These are phyloP conservation scores for Rousettus leschenaultii DNA, from an alignment of 2,113 vertebrate genomes.

Conservation along the genomic window DNA sequence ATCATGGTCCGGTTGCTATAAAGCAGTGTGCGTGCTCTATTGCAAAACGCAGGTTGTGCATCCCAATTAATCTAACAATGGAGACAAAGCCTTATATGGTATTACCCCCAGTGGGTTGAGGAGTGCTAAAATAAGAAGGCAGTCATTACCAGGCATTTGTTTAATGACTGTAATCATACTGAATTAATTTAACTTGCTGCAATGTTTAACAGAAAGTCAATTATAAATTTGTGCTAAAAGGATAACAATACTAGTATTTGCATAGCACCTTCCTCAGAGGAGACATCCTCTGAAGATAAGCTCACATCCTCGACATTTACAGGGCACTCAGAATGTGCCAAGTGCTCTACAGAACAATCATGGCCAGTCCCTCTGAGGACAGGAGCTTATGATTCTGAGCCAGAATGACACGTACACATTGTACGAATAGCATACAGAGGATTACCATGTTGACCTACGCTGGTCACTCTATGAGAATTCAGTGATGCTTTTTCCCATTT, in stretches of 20 bases:
- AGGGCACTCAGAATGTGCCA: not conserved
- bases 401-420: accelerated
- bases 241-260: constrained; percentile 33
- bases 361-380: not conserved
- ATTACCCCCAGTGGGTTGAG: constrained; percentile 43
- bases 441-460: accelerated
- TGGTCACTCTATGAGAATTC: not conserved
- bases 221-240: constrained; percentile 46
- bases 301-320: not conserved
- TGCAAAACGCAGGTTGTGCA: not conserved
- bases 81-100: not conserved
- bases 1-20: not conserved
- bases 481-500: not conserved
- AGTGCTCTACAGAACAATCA: not conserved
- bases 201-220: constrained; percentile 47
- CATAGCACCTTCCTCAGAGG: not conserved
- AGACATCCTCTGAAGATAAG: not conserved
- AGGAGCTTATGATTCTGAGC: not conserved
- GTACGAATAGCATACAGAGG: accelerated
- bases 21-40: not conserved
- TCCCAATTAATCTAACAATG: constrained; percentile 27
- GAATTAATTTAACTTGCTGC: constrained; percentile 68
- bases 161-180: constrained; percentile 48
- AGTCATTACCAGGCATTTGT: constrained; percentile 42
- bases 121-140: constrained; percentile 49